These are phyloP conservation scores for Pollenia amentaria DNA, from an alignment of 2,888 invertebrate genomes.

Conservation along the genomic window DNA sequence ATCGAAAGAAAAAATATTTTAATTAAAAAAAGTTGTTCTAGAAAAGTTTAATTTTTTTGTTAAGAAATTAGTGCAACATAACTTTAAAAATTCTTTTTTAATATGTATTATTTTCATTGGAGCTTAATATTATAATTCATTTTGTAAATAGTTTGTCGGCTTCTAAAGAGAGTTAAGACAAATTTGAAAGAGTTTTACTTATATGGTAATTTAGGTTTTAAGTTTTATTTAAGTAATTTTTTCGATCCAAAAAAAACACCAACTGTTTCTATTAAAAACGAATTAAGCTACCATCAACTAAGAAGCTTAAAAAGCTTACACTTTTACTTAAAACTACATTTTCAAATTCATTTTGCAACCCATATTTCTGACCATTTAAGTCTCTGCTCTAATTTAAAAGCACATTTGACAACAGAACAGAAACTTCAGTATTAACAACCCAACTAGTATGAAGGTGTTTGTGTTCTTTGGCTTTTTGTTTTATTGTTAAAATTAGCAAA, in stretches of 20 bases:
- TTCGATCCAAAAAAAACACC: background rate
- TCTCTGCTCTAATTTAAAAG: background rate
- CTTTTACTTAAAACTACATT: background rate
- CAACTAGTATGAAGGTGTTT: background rate
- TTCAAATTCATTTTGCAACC: background rate
- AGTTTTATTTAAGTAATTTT: background rate
- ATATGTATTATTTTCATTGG: no score
- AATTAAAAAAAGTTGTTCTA: no score
- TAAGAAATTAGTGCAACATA: no score
- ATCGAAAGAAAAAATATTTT: no score
- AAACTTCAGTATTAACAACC: constrained; percentile 5
- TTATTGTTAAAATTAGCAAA: background rate
- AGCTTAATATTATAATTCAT: no score
- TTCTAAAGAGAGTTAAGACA: no score
- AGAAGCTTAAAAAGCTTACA: constrained; percentile 29
- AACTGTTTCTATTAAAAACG: constrained; percentile 26
- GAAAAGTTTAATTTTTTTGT: no score
- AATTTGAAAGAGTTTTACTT: no score
- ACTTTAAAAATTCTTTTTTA: no score
- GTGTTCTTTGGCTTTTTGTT: background rate
- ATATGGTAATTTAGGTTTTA: no score
- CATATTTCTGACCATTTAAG: constrained; percentile 8
- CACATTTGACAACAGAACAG: background rate
- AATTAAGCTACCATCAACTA: constrained; percentile 34
- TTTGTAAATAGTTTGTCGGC: no score